Percentiles rank a stretch among this genome's conserved stretches.
These are phyloP conservation scores for Hydrozoanthus gracilis DNA, from an alignment of 92 coral and sea anemone species.

Conservation along the genomic window DNA sequence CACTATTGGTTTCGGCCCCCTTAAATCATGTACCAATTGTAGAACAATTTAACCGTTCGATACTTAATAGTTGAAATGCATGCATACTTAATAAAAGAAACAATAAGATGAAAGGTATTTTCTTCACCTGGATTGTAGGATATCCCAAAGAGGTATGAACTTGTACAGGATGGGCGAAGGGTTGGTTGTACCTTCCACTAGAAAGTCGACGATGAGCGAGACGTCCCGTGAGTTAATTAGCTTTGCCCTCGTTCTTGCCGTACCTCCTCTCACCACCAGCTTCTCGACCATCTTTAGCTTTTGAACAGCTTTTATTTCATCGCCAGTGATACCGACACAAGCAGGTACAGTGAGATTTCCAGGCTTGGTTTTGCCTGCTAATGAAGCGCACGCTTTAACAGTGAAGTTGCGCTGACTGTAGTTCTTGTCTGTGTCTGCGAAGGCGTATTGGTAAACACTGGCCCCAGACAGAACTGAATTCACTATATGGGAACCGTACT, in stretches of 20 bases:
- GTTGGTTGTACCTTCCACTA: slow-evolving; percentile 18
- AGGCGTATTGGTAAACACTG: slow-evolving; percentile 68
- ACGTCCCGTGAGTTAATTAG: slow-evolving; percentile 3
- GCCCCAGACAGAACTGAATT: slow-evolving; percentile 49
- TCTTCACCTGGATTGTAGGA: slow-evolving; percentile 8
- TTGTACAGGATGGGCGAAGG: slow-evolving; percentile 31
- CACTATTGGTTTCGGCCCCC: too few species aligned
- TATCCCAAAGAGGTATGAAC: slow-evolving; percentile 31
- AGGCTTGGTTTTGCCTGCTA: slow-evolving; percentile 31
- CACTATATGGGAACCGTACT: slow-evolving; percentile 69
- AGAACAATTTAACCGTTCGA: too few species aligned
- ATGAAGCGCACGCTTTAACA: slow-evolving; percentile 61
- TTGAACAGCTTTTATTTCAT: slow-evolving; percentile 29
- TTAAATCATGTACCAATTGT: too few species aligned
- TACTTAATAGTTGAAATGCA: too few species aligned
- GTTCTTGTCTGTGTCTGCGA: slow-evolving; percentile 27
- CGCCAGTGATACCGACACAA: slow-evolving; percentile 51
- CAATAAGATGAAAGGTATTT: too few species aligned
- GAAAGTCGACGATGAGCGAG: slow-evolving; percentile 1
- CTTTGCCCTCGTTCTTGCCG: background rate
- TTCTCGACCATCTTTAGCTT: slow-evolving; percentile 32
- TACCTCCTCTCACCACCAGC: slow-evolving; percentile 40
- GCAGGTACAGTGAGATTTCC: slow-evolving; percentile 52
- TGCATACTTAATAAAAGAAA: too few species aligned
- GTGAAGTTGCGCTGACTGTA: slow-evolving; percentile 57